phyloP scores from a whole-genome alignment of 2,113 vertebrate genomes.

The Carlito syrichta region DNA sequence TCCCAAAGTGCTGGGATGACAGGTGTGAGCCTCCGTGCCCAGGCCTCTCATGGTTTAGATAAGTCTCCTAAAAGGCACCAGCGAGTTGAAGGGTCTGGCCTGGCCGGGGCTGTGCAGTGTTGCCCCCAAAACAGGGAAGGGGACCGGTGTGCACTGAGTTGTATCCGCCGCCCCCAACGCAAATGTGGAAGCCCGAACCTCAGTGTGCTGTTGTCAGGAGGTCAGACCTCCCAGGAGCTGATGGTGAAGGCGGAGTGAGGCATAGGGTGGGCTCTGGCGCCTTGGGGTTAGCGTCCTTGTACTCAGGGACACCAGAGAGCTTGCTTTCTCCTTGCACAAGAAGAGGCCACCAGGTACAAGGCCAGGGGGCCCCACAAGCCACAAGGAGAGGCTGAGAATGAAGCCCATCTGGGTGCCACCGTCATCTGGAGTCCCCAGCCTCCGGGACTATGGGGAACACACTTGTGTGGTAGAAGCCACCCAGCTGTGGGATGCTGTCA shows the following conservation, averaged over 20 bases:
- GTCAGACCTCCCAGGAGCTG: not conserved
- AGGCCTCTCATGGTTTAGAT: not conserved
- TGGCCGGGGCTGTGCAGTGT: not conserved
- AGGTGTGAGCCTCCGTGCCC: no score
- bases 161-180: no score
- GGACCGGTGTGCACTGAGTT: not conserved
- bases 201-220: not conserved
- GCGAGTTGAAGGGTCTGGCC: not conserved
- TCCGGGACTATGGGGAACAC: not conserved
- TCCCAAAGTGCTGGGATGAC: no score
- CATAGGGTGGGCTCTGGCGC: not conserved
- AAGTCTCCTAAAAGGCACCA: not conserved
- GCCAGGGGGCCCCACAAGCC: not conserved
- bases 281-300: no score
- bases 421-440: not conserved
- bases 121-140: not conserved
- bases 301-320: not conserved
- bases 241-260: not conserved
- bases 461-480: not conserved
- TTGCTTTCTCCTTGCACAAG: not conserved
- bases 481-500: not conserved
- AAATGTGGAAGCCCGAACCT: not conserved
- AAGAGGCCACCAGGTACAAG: no score
- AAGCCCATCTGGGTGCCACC: not conserved
- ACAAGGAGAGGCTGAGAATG: not conserved